Evolutionary conservation across 2,888 invertebrate genomes (phyloP).

Genomic region (Geotrupes spiniger): DNA sequence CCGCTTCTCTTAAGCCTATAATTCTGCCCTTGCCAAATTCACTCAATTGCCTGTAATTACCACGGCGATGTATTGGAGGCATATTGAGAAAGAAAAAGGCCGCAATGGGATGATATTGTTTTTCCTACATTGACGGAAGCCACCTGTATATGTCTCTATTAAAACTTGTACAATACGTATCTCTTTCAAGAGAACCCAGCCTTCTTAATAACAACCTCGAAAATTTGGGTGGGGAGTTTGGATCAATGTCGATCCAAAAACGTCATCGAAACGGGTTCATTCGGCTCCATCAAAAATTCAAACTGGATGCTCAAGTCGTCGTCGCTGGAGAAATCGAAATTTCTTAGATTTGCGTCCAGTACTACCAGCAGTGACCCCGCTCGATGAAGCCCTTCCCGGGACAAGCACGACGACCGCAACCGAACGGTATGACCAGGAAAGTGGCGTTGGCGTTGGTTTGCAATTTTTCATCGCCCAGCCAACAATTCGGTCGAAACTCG

Average conservation of each 20-base stretch:
- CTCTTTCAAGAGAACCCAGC: neutral
- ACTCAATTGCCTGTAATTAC: too few species aligned
- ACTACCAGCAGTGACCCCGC: slow-evolving; percentile 70
- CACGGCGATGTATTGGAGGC: too few species aligned
- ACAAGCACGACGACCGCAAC: slow-evolving; percentile 75
- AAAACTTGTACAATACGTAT: slow-evolving; percentile 8
- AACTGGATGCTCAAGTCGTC: slow-evolving; percentile 72
- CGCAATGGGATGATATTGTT: too few species aligned
- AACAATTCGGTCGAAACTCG: slow-evolving; percentile 74
- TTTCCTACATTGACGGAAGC: too few species aligned
- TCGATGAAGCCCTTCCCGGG: slow-evolving; percentile 84
- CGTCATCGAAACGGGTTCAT: slow-evolving; percentile 67
- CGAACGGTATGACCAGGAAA: slow-evolving; percentile 74
- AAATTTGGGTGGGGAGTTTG: too few species aligned
- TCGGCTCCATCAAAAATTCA: slow-evolving; percentile 78
- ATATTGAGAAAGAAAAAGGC: too few species aligned
- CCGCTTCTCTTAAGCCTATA: too few species aligned
- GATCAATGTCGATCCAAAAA: slow-evolving; percentile 53
- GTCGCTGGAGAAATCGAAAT: slow-evolving; percentile 67
- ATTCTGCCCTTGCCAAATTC: too few species aligned
- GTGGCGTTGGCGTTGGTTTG: slow-evolving; percentile 53
- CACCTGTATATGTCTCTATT: too few species aligned
- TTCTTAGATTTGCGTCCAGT: slow-evolving; percentile 63
- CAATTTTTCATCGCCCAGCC: slow-evolving; percentile 57
- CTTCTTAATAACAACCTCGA: slow-evolving; percentile 4